Base-by-base conservation (phyloP, 2,888 invertebrate species). In the Chaetoderma sp. region DNA sequence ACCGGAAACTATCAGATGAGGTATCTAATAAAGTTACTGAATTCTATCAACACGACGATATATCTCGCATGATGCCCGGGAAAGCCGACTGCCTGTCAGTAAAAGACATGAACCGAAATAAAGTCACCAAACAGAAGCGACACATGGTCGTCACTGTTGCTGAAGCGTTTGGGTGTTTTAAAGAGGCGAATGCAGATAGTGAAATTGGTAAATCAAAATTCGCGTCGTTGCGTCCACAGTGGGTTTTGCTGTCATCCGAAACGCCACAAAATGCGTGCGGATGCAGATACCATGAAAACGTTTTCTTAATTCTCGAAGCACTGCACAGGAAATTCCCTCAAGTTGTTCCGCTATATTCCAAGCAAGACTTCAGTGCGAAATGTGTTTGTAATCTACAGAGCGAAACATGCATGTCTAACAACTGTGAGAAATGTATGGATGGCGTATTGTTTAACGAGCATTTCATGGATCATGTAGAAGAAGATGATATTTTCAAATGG, bases 271-370 rank as follows among this genome's bases (percentile, higher is more conserved):
- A 60, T 21, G 55, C 60, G 6, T 65, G 65, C 27, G 54, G 30
- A 5, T 65, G 65, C 32, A 21, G 13, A 25, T 65, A 65, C 32
- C 65, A 65, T 39, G 50, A 27, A 16, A 65, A 65, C 47, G 47
- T 61, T 6, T 42, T 39, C 8, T 54, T 65, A 18, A 23, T 63
- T 23, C 50, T 65, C 13, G 60, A 60, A 60, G 30, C 60, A n/a
- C 36, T 60, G 30, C 55, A 62, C 21, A n/a, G 28, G n/a, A 56
- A 57, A 23, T 56, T 16, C 28, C 62, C 56, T 10, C 28, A 45
- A 23, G 44, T 23, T 23, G 18, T 61, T 16, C 54, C 55, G 13
- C 50, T 61, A 18, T 61, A 61, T 32, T 54, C 61, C 3, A 61
- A 45, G 30, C 27, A 61, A 21, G 61, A 25, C 16, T 54, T 61